Conservation (phyloP, 2,888 invertebrate genomes). For the Ormia ochracea region DNA sequence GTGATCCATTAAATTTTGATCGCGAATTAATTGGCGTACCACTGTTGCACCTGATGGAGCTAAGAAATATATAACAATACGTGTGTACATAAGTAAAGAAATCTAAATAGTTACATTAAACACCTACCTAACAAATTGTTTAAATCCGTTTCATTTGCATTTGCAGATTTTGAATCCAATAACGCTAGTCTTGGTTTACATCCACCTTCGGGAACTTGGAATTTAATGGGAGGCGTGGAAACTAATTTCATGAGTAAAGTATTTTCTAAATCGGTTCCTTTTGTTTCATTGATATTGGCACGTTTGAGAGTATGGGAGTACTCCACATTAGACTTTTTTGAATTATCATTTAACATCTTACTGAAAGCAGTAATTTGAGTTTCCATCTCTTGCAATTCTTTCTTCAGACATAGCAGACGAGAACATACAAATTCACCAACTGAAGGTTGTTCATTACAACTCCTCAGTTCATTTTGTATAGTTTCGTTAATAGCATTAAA, state of each 20-base stretch:
- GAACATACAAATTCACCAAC: constrained; percentile 67
- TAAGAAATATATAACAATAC: constrained; percentile 33
- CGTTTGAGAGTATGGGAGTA: constrained; percentile 54
- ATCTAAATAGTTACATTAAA: neutral
- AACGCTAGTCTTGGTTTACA: constrained; percentile 69
- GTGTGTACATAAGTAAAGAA: neutral
- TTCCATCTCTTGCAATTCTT: constrained; percentile 69
- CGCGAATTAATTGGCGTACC: constrained; percentile 59
- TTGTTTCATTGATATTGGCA: neutral
- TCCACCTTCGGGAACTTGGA: constrained; percentile 65
- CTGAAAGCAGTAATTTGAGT: constrained; percentile 68
- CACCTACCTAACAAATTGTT: constrained; percentile 63
- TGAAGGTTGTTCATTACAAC: constrained; percentile 67
- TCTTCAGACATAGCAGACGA: constrained; percentile 66
- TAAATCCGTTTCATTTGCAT: constrained; percentile 64
- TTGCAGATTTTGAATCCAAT: constrained; percentile 68
- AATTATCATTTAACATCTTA: constrained; percentile 63
- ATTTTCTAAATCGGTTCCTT: constrained; percentile 44
- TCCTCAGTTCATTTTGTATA: constrained; percentile 68
- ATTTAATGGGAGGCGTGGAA: constrained; percentile 73
- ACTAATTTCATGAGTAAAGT: constrained; percentile 69
- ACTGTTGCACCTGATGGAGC: constrained; percentile 63
- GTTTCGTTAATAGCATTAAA: constrained; percentile 68
- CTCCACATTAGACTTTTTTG: constrained; percentile 56
- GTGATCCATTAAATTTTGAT: constrained; percentile 51